Percentiles rank a stretch among this genome's conserved stretches.
Conservation (phyloP, 2,113 vertebrate species). For the Struthio camelus region DNA sequence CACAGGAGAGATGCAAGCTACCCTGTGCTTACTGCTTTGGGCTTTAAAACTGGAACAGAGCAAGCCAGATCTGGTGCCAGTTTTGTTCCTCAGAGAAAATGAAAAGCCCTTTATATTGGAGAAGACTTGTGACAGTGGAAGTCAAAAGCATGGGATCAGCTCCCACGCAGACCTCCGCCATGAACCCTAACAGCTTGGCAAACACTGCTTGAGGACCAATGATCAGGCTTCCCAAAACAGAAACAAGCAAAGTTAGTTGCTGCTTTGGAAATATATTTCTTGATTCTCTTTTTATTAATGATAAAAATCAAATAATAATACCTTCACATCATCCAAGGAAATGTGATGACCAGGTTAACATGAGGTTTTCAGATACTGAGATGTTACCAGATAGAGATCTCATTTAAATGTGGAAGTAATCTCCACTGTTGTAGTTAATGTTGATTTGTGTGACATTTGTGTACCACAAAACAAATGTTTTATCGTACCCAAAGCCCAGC, state of each 20-base stretch:
- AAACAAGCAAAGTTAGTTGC: constrained; percentile 20
- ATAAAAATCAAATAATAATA: not conserved
- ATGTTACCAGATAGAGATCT: not conserved
- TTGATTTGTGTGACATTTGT: not conserved
- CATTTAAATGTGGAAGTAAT: not conserved
- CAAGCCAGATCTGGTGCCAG: not conserved
- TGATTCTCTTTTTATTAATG: not conserved
- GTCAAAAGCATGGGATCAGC: not conserved
- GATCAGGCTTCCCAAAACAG: constrained; percentile 1
- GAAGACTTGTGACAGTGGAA: not conserved
- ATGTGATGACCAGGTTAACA: not conserved
- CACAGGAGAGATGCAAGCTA: not conserved
- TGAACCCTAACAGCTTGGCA: not conserved
- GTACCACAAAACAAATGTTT: not conserved
- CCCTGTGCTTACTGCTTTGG: not conserved
- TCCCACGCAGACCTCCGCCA: not conserved
- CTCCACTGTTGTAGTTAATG: not conserved
- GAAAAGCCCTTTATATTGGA: not conserved
- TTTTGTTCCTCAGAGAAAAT: not conserved
- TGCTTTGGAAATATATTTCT: constrained; percentile 18
- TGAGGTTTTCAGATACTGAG: not conserved
- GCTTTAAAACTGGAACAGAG: not conserved
- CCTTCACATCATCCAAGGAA: not conserved
- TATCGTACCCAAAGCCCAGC: not conserved
- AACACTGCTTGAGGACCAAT: too few species aligned